Conservation (phyloP, 1,140 invertebrate genomes). For the Drosophila pachea region DNA sequence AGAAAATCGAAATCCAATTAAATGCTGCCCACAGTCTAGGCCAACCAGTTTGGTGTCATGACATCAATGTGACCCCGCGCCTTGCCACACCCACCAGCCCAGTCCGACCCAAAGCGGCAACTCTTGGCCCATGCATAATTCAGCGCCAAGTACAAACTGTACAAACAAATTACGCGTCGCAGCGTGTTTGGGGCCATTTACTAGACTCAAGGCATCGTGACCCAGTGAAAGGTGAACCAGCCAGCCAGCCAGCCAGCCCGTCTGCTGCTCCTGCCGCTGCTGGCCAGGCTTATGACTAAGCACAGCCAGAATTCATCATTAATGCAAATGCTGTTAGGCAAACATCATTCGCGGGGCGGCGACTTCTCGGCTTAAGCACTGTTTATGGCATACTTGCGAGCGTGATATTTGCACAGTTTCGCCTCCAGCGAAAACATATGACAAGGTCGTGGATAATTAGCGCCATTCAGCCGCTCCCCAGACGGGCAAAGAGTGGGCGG, state of each 20-base stretch:
- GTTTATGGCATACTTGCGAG: slow-evolving; percentile 39
- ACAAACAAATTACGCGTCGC: slow-evolving; percentile 46
- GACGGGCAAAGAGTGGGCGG: background rate
- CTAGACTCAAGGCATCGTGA: slow-evolving; percentile 15
- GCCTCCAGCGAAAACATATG: slow-evolving; percentile 22
- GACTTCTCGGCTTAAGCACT: slow-evolving; percentile 32
- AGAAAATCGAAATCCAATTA: slow-evolving; percentile 74
- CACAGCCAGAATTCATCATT: slow-evolving; percentile 48
- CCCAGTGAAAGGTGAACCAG: background rate
- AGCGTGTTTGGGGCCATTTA: slow-evolving; percentile 1
- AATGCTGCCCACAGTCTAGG: slow-evolving; percentile 15
- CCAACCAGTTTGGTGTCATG: slow-evolving; percentile 11
- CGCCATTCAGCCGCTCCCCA: background rate
- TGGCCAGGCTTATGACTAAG: slow-evolving; percentile 34
- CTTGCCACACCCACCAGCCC: background rate
- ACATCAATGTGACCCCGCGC: background rate
- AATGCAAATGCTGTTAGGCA: slow-evolving; percentile 48
- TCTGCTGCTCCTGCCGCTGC: background rate
- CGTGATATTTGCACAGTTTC: slow-evolving; percentile 23
- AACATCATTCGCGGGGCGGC: slow-evolving; percentile 30
- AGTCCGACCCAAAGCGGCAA: background rate
- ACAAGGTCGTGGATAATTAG: slow-evolving; percentile 35
- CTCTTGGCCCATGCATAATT: slow-evolving; percentile 29
- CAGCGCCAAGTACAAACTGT: slow-evolving; percentile 30
- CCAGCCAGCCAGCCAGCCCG: slow-evolving; percentile 3